Conservation (phyloP, 2,797 vertebrate genomes). For the Florisuga fusca region DNA sequence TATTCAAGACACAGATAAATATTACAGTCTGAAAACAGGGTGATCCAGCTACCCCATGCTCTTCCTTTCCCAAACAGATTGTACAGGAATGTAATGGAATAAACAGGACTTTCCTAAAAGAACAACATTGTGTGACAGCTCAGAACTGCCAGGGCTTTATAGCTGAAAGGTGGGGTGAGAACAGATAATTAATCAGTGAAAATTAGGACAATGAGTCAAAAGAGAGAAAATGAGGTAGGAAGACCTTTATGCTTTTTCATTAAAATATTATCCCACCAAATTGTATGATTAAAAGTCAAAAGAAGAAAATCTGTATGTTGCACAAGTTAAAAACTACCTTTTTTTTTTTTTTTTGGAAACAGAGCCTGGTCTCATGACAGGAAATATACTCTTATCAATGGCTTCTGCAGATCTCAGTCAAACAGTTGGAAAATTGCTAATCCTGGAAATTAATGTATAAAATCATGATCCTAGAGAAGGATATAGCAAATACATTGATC, state of each 20-base stretch:
- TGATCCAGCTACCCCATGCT: neutral
- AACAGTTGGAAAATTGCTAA: slow-evolving; percentile 4
- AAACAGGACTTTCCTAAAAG: neutral
- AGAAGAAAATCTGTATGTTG: neutral
- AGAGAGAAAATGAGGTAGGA: neutral
- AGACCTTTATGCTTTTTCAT: neutral
- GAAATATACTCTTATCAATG: slow-evolving; percentile 67
- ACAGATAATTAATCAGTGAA: neutral
- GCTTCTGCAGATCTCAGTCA: slow-evolving; percentile 59
- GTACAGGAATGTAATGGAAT: neutral
- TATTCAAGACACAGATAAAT: neutral
- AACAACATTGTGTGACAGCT: neutral
- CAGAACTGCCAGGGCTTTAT: neutral
- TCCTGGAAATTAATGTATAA: slow-evolving; percentile 29
- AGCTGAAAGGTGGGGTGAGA: neutral
- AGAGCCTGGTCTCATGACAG: slow-evolving; percentile 1
- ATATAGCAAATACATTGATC: slow-evolving; percentile 30
- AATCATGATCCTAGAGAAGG: slow-evolving; percentile 6
- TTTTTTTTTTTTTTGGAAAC: slow-evolving; percentile 28
- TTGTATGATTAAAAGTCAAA: neutral
- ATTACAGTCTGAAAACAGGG: neutral
- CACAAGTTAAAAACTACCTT: neutral
- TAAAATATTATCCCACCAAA: neutral
- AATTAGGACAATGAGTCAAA: neutral
- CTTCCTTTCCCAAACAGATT: neutral